These are phyloP conservation scores for Sebastes elongatus DNA, from an alignment of 2,797 vertebrate species.

Conservation along the genomic window DNA sequence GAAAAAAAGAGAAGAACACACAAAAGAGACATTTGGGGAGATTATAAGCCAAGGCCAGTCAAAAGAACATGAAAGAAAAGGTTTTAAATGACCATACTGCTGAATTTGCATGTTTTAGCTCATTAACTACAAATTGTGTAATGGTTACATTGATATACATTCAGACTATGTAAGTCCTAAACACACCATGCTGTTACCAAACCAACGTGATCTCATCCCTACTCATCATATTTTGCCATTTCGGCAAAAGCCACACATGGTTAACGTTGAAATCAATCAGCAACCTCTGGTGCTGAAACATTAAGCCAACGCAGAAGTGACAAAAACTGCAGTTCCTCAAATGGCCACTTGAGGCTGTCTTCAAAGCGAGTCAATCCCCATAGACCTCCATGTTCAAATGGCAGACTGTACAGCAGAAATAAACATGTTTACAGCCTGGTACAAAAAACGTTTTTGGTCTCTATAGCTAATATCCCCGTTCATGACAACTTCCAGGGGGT, in stretches of 20 bases:
- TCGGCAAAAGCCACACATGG: no score
- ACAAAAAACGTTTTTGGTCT: no score
- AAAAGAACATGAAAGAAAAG: not conserved
- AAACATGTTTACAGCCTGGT: no score
- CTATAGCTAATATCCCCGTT: no score
- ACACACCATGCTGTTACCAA: not conserved
- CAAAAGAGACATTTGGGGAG: conserved; percentile 1
- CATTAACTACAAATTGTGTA: not conserved
- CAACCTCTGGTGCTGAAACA: no score
- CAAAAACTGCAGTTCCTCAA: no score
- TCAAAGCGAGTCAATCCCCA: no score
- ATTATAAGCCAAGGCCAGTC: not conserved
- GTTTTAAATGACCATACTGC: not conserved
- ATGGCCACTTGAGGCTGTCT: no score
- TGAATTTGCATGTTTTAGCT: not conserved
- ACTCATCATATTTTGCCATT: not conserved
- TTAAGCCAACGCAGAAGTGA: accelerated
- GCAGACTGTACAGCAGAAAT: no score
- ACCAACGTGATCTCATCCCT: not conserved
- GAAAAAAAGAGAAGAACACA: conserved; percentile 30
- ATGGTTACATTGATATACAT: not conserved
- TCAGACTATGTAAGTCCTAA: not conserved
- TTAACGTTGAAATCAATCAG: no score
- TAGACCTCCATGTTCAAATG: no score
- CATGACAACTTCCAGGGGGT: no score